Conservation (phyloP, 2,797 vertebrate species). For the Labroides dimidiatus region DNA sequence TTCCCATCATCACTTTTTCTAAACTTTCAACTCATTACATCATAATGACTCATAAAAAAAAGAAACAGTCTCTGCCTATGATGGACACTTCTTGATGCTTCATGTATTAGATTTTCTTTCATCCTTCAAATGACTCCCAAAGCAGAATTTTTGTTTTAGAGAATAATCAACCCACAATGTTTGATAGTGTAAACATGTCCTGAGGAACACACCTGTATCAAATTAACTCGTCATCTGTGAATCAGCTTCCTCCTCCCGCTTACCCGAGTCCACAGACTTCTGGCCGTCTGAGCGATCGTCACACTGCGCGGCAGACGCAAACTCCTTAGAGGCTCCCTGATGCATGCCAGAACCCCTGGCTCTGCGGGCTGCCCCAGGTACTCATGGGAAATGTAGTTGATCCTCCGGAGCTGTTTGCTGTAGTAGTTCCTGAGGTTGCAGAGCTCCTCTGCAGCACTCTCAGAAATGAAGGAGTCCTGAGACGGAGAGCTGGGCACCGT, state of each 20-base stretch:
- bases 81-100: no score
- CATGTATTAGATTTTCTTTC: no score
- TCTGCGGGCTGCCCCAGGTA: conserved; percentile 68
- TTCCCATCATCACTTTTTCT: no score
- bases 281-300: conserved; percentile 67
- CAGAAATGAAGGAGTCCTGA: conserved; percentile 79
- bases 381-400: conserved; percentile 83
- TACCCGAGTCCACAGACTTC: conserved; percentile 81
- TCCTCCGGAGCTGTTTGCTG: conserved; percentile 79
- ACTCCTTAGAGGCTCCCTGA: conserved; percentile 78
- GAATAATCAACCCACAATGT: no score
- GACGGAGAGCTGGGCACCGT: conserved; percentile 63
- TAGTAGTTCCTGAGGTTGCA: conserved; percentile 80
- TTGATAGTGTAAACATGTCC: not conserved
- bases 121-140: no score
- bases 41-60: no score
- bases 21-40: no score
- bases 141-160: no score
- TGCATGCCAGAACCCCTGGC: conserved; percentile 76
- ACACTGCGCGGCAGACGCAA: conserved; percentile 69
- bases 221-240: conserved; percentile 42
- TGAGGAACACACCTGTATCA: not conserved
- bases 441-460: conserved; percentile 78
- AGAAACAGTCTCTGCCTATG: no score
- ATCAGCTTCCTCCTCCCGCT: conserved; percentile 76